Evolutionary conservation across 2,113 vertebrate genomes (phyloP).

Genomic region (Calyptommatus sinebrachiatus): DNA sequence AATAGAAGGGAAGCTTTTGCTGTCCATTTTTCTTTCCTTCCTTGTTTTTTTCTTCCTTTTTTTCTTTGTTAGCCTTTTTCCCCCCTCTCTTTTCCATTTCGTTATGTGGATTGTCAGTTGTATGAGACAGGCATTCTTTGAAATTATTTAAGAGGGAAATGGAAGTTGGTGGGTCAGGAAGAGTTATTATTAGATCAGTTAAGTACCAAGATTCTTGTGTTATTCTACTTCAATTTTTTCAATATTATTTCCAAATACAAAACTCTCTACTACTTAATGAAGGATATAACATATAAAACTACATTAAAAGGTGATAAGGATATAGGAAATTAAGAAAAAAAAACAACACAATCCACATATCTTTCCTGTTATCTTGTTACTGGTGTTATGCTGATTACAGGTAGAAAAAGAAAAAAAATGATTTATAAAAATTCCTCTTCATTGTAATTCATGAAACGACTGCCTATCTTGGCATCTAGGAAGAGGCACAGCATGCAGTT

Average conservation of each 20-base stretch:
- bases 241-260: background rate
- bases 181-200: background rate
- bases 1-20: no score
- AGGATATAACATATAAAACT: background rate
- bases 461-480: background rate
- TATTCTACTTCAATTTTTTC: background rate
- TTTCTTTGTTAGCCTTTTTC: no score
- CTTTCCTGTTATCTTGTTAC: background rate
- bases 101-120: no score
- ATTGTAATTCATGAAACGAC: background rate
- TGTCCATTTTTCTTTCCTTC: no score
- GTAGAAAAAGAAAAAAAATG: background rate
- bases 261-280: background rate
- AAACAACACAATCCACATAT: background rate
- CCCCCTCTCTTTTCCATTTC: no score
- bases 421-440: background rate
- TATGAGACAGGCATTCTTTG: no score
- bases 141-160: background rate
- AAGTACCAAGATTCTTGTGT: background rate
- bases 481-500: background rate
- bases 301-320: background rate
- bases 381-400: rapidly evolving
- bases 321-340: background rate
- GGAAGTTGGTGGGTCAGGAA: background rate
- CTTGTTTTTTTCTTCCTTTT: no score